Percentiles rank a stretch among this genome's conserved stretches.
phyloP scores from a whole-genome alignment of 2,797 vertebrate species.

The Melanotaenia boesemani region DNA sequence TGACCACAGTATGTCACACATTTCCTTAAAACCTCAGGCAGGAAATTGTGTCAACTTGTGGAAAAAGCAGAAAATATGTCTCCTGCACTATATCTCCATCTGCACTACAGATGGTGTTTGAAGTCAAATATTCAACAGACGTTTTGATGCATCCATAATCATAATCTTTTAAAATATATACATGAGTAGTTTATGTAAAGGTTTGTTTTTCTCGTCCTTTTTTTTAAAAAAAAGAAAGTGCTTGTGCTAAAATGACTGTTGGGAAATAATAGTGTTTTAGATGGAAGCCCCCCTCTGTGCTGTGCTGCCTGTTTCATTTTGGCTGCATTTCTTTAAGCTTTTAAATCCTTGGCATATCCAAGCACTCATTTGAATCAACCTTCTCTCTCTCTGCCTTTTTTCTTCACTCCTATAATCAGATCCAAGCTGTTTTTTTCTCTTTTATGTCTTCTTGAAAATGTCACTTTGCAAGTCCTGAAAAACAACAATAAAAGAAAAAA shows the following conservation, averaged over 20 bases:
- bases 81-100: not conserved
- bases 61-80: not conserved
- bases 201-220: not conserved
- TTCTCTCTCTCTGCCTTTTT: slow-evolving; percentile 33
- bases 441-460: slow-evolving; percentile 9
- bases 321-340: slow-evolving; percentile 72
- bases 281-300: slow-evolving; percentile 64
- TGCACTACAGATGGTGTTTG: not conserved
- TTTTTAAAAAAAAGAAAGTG: not conserved
- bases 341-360: slow-evolving; percentile 65
- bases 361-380: slow-evolving; percentile 67
- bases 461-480: slow-evolving; percentile 21
- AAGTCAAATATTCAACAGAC: not conserved
- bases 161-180: slow-evolving; percentile 12
- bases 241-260: slow-evolving; percentile 55
- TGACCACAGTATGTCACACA: not conserved
- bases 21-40: not conserved
- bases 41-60: not conserved
- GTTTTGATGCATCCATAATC: slow-evolving; percentile 36
- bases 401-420: slow-evolving; percentile 52
- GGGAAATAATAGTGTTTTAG: slow-evolving; percentile 74
- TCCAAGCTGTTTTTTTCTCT: not conserved
- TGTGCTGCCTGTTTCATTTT: slow-evolving; percentile 70
- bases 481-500: slow-evolving; percentile 15
- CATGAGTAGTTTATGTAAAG: slow-evolving; percentile 41